Conservation (phyloP, 2,113 vertebrate genomes). For the Catharus fuscescens region DNA sequence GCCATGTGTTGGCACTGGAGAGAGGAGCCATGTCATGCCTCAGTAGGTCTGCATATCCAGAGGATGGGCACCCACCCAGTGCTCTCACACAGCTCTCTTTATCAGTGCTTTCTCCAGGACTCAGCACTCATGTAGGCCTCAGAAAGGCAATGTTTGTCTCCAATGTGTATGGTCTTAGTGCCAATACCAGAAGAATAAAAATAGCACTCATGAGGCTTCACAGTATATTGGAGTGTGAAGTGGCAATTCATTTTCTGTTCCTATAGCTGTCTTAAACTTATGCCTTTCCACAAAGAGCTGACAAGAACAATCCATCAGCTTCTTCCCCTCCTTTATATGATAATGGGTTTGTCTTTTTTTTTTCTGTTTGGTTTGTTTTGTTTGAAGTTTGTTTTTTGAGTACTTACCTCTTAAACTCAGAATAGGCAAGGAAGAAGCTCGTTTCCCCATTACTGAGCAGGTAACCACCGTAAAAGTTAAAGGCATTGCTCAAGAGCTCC, state of each 20-base stretch:
- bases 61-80: background rate
- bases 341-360: background rate
- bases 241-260: conserved; percentile 15
- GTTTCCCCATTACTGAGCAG: accelerated
- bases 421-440: background rate
- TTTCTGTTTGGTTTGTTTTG: background rate
- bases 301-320: background rate
- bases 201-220: background rate
- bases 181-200: background rate
- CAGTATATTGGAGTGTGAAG: background rate
- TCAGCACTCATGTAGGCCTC: background rate
- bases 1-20: accelerated
- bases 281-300: background rate
- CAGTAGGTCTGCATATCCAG: background rate
- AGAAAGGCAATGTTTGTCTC: background rate
- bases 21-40: background rate
- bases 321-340: background rate
- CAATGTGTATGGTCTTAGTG: background rate
- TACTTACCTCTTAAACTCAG: background rate
- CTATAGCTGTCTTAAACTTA: background rate
- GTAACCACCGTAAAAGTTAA: background rate
- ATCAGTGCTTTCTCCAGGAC: background rate
- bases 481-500: background rate
- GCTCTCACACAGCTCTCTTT: background rate
- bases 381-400: background rate